Evolutionary conservation across 2,797 vertebrate species (phyloP).

Genomic region (Syngnathus acus): DNA sequence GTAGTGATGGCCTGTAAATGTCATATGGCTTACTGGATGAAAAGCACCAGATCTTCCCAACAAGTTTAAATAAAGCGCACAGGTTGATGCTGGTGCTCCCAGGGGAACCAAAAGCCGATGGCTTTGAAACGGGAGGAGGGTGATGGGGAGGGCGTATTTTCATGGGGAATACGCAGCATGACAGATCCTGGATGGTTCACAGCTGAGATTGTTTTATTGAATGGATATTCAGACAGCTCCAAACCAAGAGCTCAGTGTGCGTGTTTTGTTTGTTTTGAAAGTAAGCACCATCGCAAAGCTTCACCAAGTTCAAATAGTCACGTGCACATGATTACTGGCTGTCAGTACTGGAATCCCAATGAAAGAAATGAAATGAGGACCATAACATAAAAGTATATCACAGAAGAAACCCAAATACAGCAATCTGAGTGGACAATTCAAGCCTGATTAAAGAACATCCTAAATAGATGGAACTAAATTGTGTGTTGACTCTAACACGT

Average conservation of each 20-base stretch:
- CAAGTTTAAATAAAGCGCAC: conserved; percentile 71
- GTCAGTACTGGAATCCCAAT: background rate
- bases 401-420: conserved; percentile 23
- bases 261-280: conserved; percentile 64
- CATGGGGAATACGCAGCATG: conserved; percentile 59
- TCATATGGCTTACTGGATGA: conserved; percentile 46
- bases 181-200: conserved; percentile 71
- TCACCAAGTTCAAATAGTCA: conserved; percentile 23
- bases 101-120: conserved; percentile 67
- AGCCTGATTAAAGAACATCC: background rate
- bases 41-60: conserved; percentile 66
- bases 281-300: conserved; percentile 27
- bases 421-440: conserved; percentile 14
- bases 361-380: background rate
- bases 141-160: conserved; percentile 54
- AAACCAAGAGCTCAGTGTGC: conserved; percentile 62
- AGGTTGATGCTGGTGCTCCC: conserved; percentile 68
- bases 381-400: background rate
- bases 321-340: conserved; percentile 44
- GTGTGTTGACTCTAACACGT: background rate
- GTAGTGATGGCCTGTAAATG: conserved; percentile 55
- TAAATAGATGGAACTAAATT: background rate
- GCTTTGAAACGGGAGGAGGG: conserved; percentile 72
- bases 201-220: conserved; percentile 74
- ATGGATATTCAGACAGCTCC: conserved; percentile 68